Evolutionary conservation across 2,888 invertebrate genomes (phyloP), one percentile per base, ranked within the genome.

Genomic region (Eupsilia transversa): DNA sequence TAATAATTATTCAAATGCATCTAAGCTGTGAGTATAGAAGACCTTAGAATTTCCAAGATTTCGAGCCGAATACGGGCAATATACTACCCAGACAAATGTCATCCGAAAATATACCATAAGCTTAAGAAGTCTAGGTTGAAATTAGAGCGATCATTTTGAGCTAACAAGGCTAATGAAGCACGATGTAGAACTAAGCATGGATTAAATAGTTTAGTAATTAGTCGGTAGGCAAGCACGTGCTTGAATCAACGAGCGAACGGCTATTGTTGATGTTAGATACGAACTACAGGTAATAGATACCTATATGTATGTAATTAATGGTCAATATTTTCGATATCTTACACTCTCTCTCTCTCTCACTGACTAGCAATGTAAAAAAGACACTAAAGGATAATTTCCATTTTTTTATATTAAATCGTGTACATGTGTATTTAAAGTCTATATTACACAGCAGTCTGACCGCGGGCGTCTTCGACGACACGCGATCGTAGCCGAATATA

Each of bases 1-100:
- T 82, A 77, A 82, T 81, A 77, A 88, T 83, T 82, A 88, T 86
- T 80, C 77, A 80, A 83, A 86, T 86, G 83, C 84, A 84, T 75
- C 67, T 68, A 72, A 80, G 64, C 75, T 83, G 70, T 76, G 56
- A 77, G 82, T 80, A 63, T 75, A 83, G 67, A 84, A 73, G 76
- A 80, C 84, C 83, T 86, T 73, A 79, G 72, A 83, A 85, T 80
- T 81, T 82, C 82, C 70, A 76, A 88, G 79, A 79, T 60, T 57
- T 57, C n/a, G 27, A 70, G 60, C 82, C 65, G 57, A 82, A 78
- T 79, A 80, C 80, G 66, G 49, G 66, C 64, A 72, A 64, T 52
- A 60, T 69, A 69, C 52, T 54, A 67, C 38, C 35, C 10, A 54
- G 27, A 68, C 14, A 60, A 10, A 30, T 57, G 66, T 27, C 64